phyloP scores from a whole-genome alignment of 37 sponge, comb jelly and placozoan genomes.

The Tethya wilhelma region DNA sequence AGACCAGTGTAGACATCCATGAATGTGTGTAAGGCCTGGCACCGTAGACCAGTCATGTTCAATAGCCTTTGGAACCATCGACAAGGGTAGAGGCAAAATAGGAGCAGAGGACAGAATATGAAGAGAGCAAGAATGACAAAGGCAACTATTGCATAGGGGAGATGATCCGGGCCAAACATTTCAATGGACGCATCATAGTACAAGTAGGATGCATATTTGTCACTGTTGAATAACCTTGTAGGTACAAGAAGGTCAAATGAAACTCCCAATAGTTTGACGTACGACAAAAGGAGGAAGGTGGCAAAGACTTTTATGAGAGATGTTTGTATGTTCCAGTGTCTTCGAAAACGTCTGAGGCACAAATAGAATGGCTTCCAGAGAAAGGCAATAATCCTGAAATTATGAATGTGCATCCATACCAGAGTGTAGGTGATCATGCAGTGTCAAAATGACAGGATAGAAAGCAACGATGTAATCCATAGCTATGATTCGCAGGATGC shows the following conservation, averaged over 20 bases:
- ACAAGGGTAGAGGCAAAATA: constrained; percentile 4
- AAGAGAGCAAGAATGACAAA: not conserved
- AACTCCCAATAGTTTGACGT: constrained; percentile 6
- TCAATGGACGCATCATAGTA: constrained; percentile 4
- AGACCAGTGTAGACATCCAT: not conserved
- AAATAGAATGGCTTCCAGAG: constrained; percentile 7
- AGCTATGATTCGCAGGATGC: not conserved
- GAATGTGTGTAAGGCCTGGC: not conserved
- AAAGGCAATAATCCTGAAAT: not conserved
- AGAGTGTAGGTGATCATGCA: not conserved
- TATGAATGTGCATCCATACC: not conserved
- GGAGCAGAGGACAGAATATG: not conserved
- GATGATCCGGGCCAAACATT: constrained; percentile 1
- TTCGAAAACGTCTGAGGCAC: not conserved
- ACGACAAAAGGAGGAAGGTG: constrained; percentile 19
- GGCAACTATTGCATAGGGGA: not conserved
- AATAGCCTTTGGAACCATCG: not conserved
- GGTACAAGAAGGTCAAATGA: not conserved
- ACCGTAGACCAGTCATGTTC: not conserved
- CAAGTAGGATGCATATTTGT: not conserved
- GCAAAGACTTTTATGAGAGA: constrained; percentile 30
- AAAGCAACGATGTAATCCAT: not conserved
- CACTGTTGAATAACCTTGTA: not conserved
- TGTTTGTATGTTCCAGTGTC: constrained; percentile 14
- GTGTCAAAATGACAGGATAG: not conserved